phyloP scores from a whole-genome alignment of 53 echinoderm and acorn worm species.

The Arbacia lixula region DNA sequence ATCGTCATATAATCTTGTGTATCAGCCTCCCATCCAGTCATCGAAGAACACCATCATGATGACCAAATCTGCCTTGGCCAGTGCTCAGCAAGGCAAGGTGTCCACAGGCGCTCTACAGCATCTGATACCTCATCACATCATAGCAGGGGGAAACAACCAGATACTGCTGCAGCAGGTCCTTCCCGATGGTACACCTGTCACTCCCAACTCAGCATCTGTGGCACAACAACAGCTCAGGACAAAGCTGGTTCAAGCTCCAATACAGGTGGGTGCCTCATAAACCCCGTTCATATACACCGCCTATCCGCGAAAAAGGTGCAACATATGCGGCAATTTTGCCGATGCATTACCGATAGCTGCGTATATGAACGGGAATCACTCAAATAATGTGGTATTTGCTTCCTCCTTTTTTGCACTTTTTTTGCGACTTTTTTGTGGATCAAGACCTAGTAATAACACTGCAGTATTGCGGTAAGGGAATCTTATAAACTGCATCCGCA shows the following conservation, averaged over 20 bases:
- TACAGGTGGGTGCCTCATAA: constrained; percentile 62
- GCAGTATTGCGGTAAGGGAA: no score
- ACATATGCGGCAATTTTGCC: no score
- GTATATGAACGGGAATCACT: no score
- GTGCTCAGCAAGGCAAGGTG: constrained; percentile 28
- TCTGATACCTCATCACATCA: constrained; percentile 46
- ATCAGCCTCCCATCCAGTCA: constrained; percentile 18
- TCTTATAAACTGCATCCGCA: no score
- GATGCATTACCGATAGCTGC: no score
- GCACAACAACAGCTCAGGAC: constrained; percentile 30
- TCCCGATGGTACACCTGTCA: neutral
- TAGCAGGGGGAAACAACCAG: constrained; percentile 47
- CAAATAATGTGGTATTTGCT: no score
- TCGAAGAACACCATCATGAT: constrained; percentile 29
- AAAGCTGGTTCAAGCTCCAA: constrained; percentile 52
- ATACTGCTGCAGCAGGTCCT: constrained; percentile 15
- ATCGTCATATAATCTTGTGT: constrained; percentile 8
- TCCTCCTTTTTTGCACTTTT: no score
- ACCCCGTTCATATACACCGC: no score
- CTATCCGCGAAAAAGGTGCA: no score
- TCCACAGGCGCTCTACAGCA: constrained; percentile 17
- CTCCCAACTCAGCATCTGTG: neutral
- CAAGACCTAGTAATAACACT: no score
- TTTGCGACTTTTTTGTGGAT: no score
- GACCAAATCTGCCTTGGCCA: neutral